These are phyloP conservation scores for Eonycteris spelaea DNA, from an alignment of 2,113 vertebrate genomes.

Conservation along the genomic window DNA sequence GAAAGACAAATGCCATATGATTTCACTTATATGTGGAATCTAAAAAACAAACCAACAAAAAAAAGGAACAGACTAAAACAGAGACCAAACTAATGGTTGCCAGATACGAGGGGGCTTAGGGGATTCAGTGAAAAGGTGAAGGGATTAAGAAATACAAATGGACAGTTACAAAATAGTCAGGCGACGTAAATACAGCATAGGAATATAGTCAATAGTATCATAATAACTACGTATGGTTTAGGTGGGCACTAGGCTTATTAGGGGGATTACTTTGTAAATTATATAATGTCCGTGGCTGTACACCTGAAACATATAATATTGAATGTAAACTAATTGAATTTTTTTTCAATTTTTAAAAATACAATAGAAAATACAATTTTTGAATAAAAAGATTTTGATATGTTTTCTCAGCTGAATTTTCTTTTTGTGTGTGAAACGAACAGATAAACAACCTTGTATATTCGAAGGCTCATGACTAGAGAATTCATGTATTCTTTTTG, in stretches of 20 bases:
- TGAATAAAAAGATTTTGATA: neutral
- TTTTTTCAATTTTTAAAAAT: neutral
- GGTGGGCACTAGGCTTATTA: neutral
- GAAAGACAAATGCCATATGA: neutral
- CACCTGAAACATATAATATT: neutral
- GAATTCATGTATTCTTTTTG: neutral
- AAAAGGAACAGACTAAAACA: neutral
- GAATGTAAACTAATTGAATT: neutral
- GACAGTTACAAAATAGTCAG: neutral
- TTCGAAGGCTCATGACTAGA: neutral
- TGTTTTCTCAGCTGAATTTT: neutral
- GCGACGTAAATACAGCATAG: neutral
- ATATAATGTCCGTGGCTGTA: neutral
- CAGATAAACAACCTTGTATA: neutral
- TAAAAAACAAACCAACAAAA: neutral
- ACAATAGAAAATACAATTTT: neutral
- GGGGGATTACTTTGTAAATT: neutral
- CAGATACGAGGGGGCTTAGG: neutral
- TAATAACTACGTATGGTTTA: neutral
- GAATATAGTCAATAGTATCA: neutral
- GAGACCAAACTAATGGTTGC: neutral
- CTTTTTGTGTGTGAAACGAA: neutral
- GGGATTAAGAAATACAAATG: neutral
- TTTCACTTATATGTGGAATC: neutral
- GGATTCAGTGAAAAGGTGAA: neutral